Evolutionary conservation across 1,140 invertebrate genomes (phyloP).

Genomic region (Hermatobates lingyangjiaoensis): DNA sequence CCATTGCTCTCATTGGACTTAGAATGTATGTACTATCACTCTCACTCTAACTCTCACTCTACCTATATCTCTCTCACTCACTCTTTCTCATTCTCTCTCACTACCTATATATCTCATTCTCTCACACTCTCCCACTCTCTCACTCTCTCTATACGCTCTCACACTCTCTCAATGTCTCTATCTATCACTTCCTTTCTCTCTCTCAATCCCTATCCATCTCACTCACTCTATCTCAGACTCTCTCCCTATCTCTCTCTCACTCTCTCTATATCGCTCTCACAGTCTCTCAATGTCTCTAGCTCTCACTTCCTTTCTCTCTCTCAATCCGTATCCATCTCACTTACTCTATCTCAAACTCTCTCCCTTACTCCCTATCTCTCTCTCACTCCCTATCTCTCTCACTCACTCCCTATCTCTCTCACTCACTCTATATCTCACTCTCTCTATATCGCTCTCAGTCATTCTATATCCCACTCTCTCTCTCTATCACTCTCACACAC

Average conservation of each 20-base stretch:
- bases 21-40: too few relatives aligned
- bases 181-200: slow-evolving; percentile 5
- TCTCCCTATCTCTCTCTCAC: slow-evolving; percentile 4
- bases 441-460: slow-evolving; percentile 1
- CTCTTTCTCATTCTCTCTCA: background rate
- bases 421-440: too few relatives aligned
- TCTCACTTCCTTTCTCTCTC: background rate
- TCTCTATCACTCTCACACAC: background rate
- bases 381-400: too few relatives aligned
- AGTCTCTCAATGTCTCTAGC: background rate
- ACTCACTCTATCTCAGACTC: background rate
- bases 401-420: too few relatives aligned
- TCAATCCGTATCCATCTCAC: background rate
- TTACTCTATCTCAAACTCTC: background rate
- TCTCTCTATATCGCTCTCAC: slow-evolving; percentile 1
- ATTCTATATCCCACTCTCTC: background rate
- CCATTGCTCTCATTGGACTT: too few relatives aligned
- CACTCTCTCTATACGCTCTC: background rate
- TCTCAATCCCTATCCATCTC: background rate
- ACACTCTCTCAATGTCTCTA: slow-evolving; percentile 1
- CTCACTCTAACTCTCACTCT: slow-evolving; percentile 1
- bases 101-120: background rate
- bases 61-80: background rate
- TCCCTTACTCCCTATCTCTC: too few relatives aligned
- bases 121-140: slow-evolving; percentile 1